These are phyloP conservation scores for Notolabrus celidotus DNA, from an alignment of 2,797 vertebrate genomes.

Conservation along the genomic window DNA sequence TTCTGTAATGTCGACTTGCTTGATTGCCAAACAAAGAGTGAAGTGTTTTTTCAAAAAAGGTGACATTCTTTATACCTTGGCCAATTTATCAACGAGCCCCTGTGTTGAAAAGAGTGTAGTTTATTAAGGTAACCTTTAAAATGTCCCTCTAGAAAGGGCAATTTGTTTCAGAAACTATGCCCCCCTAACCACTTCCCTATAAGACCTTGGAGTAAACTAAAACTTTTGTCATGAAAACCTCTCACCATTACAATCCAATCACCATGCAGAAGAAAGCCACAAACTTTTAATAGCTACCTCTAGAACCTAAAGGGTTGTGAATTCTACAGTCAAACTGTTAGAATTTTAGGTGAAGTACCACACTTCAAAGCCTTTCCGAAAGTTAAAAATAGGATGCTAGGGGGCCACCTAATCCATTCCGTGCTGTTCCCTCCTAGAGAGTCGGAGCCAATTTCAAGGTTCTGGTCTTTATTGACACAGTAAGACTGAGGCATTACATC, in stretches of 20 bases:
- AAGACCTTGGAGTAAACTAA: neutral
- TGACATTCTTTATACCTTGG: too few species aligned
- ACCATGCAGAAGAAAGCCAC: neutral
- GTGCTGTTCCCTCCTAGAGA: slow-evolving; percentile 51
- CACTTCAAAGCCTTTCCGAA: slow-evolving; percentile 35
- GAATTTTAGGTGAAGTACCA: neutral
- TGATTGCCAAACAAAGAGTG: too few species aligned
- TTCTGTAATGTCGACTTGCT: too few species aligned
- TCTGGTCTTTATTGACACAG: slow-evolving; percentile 55
- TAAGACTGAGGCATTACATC: slow-evolving; percentile 48
- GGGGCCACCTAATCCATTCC: slow-evolving; percentile 20
- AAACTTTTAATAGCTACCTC: neutral
- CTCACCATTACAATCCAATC: neutral
- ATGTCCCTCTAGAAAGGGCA: neutral
- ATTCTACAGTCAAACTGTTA: neutral
- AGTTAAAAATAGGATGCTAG: slow-evolving; percentile 36
- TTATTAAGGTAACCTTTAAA: too few species aligned
- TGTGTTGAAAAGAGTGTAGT: too few species aligned
- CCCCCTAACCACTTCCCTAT: neutral
- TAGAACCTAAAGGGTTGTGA: neutral
- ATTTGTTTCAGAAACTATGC: neutral
- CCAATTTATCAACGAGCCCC: too few species aligned
- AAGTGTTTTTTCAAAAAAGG: too few species aligned
- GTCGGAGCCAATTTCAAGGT: slow-evolving; percentile 50
- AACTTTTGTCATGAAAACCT: neutral